A percentile compares a stretch with the other conserved stretches of the same genome.
Evolutionary conservation across 92 coral and sea anemone species (phyloP).

Genomic region (Paramuricea clavata): DNA sequence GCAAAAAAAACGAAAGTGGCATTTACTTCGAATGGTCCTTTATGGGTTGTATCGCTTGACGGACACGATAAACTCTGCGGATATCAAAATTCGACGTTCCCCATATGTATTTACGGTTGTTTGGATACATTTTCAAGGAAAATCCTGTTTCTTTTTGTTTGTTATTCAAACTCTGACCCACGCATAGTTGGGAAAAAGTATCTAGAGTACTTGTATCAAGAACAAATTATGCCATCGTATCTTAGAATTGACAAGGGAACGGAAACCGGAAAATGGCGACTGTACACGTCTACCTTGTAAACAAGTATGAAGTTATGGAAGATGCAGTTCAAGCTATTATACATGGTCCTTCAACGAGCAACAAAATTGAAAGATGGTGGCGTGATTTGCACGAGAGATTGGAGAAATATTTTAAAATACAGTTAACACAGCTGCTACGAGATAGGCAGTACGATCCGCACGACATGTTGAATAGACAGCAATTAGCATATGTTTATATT

Average conservation of each 20-base stretch:
- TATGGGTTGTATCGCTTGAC: constrained; percentile 72
- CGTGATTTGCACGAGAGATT: constrained; percentile 41
- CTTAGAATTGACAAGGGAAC: background rate
- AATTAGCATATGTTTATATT: constrained; percentile 20
- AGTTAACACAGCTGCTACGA: constrained; percentile 5
- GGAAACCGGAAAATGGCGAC: constrained; percentile 51
- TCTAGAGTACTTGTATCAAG: background rate
- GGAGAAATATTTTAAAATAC: constrained; percentile 31
- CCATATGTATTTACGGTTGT: constrained; percentile 70
- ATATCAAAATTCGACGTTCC: constrained; percentile 79
- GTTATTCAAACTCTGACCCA: background rate
- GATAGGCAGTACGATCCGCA: constrained; percentile 38
- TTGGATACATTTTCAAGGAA: constrained; percentile 56
- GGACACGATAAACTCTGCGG: constrained; percentile 73
- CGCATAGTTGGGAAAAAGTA: too few relatives aligned
- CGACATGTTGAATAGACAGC: constrained; percentile 9
- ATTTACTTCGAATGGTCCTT: constrained; percentile 70
- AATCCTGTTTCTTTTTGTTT: background rate
- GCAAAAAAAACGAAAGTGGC: constrained; percentile 57
- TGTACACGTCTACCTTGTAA: constrained; percentile 13
- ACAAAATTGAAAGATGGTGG: constrained; percentile 57
- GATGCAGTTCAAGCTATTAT: constrained; percentile 49
- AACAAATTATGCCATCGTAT: background rate
- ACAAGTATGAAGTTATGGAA: background rate
- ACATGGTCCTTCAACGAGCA: constrained; percentile 67